Conservation (phyloP, 1,140 invertebrate genomes). For the Drosophila mayri region DNA sequence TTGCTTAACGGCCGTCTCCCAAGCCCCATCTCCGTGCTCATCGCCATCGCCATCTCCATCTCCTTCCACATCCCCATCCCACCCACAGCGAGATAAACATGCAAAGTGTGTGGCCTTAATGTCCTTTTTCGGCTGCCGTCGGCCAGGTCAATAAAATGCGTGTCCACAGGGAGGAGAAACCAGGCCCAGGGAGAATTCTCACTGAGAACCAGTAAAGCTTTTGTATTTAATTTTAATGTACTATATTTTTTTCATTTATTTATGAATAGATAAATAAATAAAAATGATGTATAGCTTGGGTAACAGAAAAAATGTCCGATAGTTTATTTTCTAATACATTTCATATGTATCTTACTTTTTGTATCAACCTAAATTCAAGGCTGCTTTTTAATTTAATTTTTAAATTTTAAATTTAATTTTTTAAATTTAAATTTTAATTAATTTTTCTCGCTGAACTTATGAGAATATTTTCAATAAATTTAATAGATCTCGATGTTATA, state of each 20-base stretch:
- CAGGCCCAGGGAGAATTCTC: background rate
- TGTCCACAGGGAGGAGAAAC: conserved; percentile 29
- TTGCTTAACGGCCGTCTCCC: conserved; percentile 50
- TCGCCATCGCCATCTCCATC: background rate
- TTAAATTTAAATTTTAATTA: too few species aligned
- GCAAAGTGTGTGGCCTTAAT: conserved; percentile 59
- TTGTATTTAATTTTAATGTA: background rate
- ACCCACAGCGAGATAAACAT: conserved; percentile 59
- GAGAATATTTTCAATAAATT: background rate
- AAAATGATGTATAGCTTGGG: background rate
- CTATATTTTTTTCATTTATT: background rate
- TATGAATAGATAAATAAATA: background rate
- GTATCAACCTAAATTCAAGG: background rate
- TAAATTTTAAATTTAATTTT: too few species aligned
- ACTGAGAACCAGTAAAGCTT: background rate
- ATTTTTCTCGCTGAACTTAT: background rate
- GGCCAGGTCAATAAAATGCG: conserved; percentile 47
- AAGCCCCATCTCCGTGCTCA: background rate
- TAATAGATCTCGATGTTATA: background rate
- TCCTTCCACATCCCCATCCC: background rate
- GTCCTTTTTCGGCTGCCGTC: conserved; percentile 22
- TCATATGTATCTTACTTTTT: background rate
- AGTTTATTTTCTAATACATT: background rate
- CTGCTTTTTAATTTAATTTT: too few species aligned
- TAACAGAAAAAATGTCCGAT: background rate